Evolutionary conservation across 1,140 invertebrate species (phyloP).

Genomic region (Coenobita brevimanus): DNA sequence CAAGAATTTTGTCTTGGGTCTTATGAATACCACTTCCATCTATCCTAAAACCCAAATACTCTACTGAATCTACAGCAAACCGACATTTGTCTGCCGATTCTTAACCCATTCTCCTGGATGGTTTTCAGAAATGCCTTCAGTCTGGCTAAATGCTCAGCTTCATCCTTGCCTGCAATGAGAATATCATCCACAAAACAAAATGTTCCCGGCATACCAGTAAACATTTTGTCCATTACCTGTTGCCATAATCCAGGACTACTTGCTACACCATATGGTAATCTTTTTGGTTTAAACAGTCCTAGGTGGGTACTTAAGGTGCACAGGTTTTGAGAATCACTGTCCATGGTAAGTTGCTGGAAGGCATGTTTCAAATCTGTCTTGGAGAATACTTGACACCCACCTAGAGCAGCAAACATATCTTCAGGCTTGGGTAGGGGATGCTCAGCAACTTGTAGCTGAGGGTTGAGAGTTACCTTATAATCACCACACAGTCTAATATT

Average conservation of each 20-base stretch:
- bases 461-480: constrained; percentile 74
- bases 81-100: too few species aligned
- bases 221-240: background rate
- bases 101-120: too few species aligned
- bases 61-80: too few species aligned
- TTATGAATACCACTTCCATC: too few species aligned
- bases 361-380: constrained; percentile 72
- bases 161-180: background rate
- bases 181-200: constrained; percentile 10
- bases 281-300: background rate
- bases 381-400: constrained; percentile 70
- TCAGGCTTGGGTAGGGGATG: constrained; percentile 72
- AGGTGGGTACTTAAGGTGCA: constrained; percentile 42
- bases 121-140: too few species aligned
- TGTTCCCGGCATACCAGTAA: background rate
- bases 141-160: too few species aligned
- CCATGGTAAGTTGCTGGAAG: too few species aligned
- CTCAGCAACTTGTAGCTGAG: constrained; percentile 69
- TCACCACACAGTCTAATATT: constrained; percentile 71
- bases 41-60: too few species aligned
- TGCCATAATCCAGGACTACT: background rate
- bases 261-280: background rate
- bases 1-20: too few species aligned
- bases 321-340: constrained; percentile 69
- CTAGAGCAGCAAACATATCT: constrained; percentile 72